Conservation (phyloP, 2,888 invertebrate genomes). For the Xestia xanthographa region DNA sequence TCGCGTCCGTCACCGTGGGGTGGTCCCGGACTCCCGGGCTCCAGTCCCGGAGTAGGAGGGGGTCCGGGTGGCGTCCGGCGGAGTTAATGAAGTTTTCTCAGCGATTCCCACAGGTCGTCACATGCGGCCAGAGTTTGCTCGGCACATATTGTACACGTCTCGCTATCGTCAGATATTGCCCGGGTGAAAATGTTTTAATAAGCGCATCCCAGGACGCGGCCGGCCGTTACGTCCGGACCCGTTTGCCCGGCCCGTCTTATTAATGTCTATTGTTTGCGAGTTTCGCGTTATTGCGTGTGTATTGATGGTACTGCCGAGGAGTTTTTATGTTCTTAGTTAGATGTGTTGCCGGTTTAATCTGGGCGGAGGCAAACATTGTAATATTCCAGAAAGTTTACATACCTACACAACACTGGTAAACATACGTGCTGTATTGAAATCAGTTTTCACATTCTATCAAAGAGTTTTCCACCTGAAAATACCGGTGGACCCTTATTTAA, state of each 20-base stretch:
- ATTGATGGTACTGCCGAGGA: constrained; percentile 74
- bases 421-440: constrained; percentile 7
- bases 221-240: constrained; percentile 79
- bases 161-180: constrained; percentile 87
- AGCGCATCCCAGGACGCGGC: constrained; percentile 86
- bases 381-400: constrained; percentile 28
- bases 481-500: not conserved
- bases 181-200: constrained; percentile 90
- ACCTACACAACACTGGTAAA: constrained; percentile 14
- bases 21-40: constrained; percentile 61
- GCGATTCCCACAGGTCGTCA: constrained; percentile 91
- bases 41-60: constrained; percentile 57
- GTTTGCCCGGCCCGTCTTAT: constrained; percentile 83
- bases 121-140: constrained; percentile 88
- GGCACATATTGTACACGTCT: constrained; percentile 89
- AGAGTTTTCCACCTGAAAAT: not conserved
- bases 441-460: constrained; percentile 14
- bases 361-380: constrained; percentile 10
- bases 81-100: constrained; percentile 91
- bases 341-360: constrained; percentile 54
- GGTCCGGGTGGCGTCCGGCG: constrained; percentile 79
- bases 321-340: constrained; percentile 68
- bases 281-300: constrained; percentile 86
- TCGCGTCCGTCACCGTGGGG: constrained; percentile 81
- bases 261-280: constrained; percentile 90